Evolutionary conservation across 2,888 invertebrate genomes (phyloP), one percentile per base, ranked within the genome.

Genomic region (Mimas tiliae): DNA sequence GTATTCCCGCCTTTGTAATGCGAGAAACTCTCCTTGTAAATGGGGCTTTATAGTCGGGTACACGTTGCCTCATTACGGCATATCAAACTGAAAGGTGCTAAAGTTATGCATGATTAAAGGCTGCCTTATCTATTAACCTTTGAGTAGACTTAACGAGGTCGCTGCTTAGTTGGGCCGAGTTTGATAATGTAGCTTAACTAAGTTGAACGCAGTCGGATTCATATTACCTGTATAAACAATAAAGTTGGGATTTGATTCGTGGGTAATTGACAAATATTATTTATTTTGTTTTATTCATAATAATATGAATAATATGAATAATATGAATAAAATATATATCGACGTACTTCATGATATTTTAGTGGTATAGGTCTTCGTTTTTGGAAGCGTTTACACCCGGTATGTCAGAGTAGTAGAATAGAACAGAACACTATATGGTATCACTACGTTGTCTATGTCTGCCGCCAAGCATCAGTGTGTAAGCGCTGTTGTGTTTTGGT

Each of bases 71-170:
- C 19, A 19, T 19, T n/a, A 21, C 8, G 19, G 0, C 19, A 50
- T 9, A 19, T 50, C 50, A 50, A 50, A 16, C 50, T 2, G 8
- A 50, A 50, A 45, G 45, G 45, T 45, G 45, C 11, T 14, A 6
- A 45, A 45, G 45, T 50, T 50, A 50, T 19, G 9, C 19, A 16
- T 50, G 50, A 50, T 50, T 50, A 50, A 50, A 19, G 50, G 50
- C 16, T 48, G 48, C 19, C 9, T 50, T 50, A 19, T 50, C 50
- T 50, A 50, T 19, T 50, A 50, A 16, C 2, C 48, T 50, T 50
- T 50, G 50, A 19, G 50, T 45, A 38, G 38, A 38, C 7, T 50
- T 1, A 19, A 50, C 50, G 19, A 48, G 48, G 48, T 16, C 16
- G 16, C 16, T 16, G 16, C 48, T 38, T 38, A 38, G 7, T 50